phyloP scores from a whole-genome alignment of 2,797 vertebrate genomes.

The Hyperoplus immaculatus region DNA sequence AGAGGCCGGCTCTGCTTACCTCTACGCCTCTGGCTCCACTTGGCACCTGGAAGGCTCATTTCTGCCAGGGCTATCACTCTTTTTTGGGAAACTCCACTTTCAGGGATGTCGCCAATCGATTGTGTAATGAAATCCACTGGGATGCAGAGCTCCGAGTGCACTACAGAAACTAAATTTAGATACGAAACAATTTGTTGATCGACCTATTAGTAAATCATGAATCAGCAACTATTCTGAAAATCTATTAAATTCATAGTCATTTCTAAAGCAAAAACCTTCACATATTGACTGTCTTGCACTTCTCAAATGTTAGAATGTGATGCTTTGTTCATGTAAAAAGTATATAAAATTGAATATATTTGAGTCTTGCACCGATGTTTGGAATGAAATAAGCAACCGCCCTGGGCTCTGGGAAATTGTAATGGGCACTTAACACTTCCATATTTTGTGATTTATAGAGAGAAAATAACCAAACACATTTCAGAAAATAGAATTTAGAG shows the following conservation, averaged over 20 bases:
- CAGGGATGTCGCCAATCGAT: constrained; percentile 30
- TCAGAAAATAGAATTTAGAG: not conserved
- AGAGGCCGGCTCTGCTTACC: constrained; percentile 7
- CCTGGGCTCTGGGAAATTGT: not conserved
- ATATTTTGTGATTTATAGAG: not conserved
- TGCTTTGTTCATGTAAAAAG: not conserved
- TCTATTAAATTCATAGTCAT: not conserved
- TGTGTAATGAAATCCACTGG: constrained; percentile 19
- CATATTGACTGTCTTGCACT: not conserved
- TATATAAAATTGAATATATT: not conserved
- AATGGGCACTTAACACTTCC: not conserved
- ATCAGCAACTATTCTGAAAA: not conserved
- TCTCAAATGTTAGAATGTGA: not conserved
- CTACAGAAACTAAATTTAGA: constrained; percentile 18
- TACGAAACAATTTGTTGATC: constrained; percentile 7
- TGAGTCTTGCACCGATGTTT: not conserved
- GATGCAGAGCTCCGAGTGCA: constrained; percentile 5
- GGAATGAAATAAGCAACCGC: not conserved
- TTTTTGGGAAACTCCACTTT: constrained; percentile 39
- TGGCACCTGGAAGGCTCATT: constrained; percentile 24
- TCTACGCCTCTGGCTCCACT: constrained; percentile 41
- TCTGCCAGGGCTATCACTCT: constrained; percentile 27
- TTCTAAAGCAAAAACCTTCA: not conserved
- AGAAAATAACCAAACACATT: not conserved
- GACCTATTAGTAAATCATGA: not conserved